Conservation (phyloP, 2,888 invertebrate species). For the Molanna angustata region DNA sequence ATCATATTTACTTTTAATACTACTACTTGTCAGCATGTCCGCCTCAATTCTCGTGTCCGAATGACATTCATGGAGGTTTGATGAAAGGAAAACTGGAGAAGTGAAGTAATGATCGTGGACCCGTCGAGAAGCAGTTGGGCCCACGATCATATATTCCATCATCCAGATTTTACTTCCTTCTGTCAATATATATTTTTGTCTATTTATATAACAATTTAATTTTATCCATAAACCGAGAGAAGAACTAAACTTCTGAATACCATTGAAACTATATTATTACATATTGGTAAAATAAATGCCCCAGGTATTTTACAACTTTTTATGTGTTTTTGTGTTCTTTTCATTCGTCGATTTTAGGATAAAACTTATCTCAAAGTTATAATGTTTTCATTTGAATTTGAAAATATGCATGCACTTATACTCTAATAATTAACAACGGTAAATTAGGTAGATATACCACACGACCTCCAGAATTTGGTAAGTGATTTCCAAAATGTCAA, state of each 20-base stretch:
- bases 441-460: too few species aligned
- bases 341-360: conserved; percentile 27
- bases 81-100: conserved; percentile 10
- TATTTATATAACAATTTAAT: conserved; percentile 6
- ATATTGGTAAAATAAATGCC: conserved; percentile 33
- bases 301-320: conserved; percentile 31
- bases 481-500: too few species aligned
- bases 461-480: too few species aligned
- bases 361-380: conserved; percentile 12
- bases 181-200: neutral
- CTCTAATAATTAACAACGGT: too few species aligned
- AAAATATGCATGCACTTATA: too few species aligned
- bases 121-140: conserved; percentile 33
- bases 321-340: conserved; percentile 27
- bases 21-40: neutral
- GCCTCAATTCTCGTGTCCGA: conserved; percentile 10
- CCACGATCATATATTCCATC: conserved; percentile 28
- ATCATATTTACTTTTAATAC: neutral
- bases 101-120: conserved; percentile 31
- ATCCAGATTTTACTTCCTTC: conserved; percentile 9
- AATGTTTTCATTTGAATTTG: too few species aligned
- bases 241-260: conserved; percentile 10
- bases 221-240: conserved; percentile 28
- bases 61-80: conserved; percentile 4
- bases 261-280: conserved; percentile 5